Conservation (phyloP, 2,888 invertebrate species). For the Chrysolina haemoptera region DNA sequence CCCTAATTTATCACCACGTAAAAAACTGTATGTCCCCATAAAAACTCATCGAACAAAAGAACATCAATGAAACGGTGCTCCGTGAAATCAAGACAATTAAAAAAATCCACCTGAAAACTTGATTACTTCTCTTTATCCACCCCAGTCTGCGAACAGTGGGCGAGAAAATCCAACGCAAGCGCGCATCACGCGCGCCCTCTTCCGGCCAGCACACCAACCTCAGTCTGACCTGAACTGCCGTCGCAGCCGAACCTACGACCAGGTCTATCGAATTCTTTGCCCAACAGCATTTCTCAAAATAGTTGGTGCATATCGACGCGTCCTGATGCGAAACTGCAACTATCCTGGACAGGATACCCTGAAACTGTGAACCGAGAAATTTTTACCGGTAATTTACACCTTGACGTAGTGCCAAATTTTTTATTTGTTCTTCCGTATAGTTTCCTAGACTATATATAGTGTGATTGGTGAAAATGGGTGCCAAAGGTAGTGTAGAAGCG, state of each 20-base stretch:
- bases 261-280: slow-evolving; percentile 53
- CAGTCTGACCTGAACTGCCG: slow-evolving; percentile 68
- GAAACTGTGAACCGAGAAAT: slow-evolving; percentile 23
- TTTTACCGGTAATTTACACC: slow-evolving; percentile 24
- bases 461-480: slow-evolving; percentile 75
- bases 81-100: slow-evolving; percentile 52
- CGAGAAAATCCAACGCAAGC: slow-evolving; percentile 56
- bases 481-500: slow-evolving; percentile 87
- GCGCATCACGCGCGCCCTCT: slow-evolving; percentile 61
- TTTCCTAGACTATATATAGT: slow-evolving; percentile 34
- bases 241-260: slow-evolving; percentile 51
- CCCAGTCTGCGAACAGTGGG: slow-evolving; percentile 49
- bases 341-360: slow-evolving; percentile 34
- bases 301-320: slow-evolving; percentile 46
- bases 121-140: slow-evolving; percentile 62
- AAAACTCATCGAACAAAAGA: slow-evolving; percentile 52
- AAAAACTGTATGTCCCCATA: slow-evolving; percentile 33
- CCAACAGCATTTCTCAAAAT: slow-evolving; percentile 42
- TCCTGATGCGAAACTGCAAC: slow-evolving; percentile 45
- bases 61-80: slow-evolving; percentile 44
- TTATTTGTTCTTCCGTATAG: slow-evolving; percentile 33
- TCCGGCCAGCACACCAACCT: slow-evolving; percentile 63
- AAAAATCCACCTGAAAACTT: slow-evolving; percentile 60
- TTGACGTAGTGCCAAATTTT: slow-evolving; percentile 37
- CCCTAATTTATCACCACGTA: slow-evolving; percentile 22